Evolutionary conservation across 2,113 vertebrate species (phyloP), one percentile per base, ranked within the genome.

Genomic region (Ancistrus triradiatus): DNA sequence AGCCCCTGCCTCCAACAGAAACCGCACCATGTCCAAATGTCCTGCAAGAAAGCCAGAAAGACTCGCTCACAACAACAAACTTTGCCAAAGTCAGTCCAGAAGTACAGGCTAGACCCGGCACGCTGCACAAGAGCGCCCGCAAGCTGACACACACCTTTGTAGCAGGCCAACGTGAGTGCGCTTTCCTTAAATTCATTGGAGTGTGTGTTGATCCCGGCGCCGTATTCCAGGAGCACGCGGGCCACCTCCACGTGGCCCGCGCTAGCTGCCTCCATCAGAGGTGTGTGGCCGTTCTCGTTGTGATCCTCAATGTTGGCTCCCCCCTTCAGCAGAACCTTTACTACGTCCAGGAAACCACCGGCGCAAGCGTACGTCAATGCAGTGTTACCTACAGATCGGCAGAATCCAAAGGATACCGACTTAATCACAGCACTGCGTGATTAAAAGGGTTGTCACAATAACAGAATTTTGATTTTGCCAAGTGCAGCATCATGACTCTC

Each of bases 141-240:
- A n/a, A n/a, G n/a, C n/a, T 6, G 5, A 27, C 4, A 65, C 74
- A 25, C 49, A 99, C 96, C 96, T 98, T 99, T 99, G 71, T 99
- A 99, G 84, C 95, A 99, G 37, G 95, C 95, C 59, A 99, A 91
- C 13, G 96, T 99, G 81, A 99, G 94, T 43, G 96, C 96, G 77
- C 96, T 99, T 90, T 99, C 96, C 84, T 99, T 99, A 83, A 99
- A 99, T 87, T 99, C 96, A 2, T 98, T 99, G 84, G 96, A 99
- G 82, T 99, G 96, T 75, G 95, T 98, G 83, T 98, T 98, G 87
- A 99, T 98, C 82, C 96, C 96, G 64, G 96, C 96, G 59, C 96
- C 96, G 24, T 95, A 95, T 81, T 98, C 95, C 80, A 99, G 88
- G 57, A 99, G 92, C 58, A 99, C 91, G 81, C 92, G 89, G 56